Evolutionary conservation across 2,888 invertebrate species (phyloP).

Genomic region (Chalcis sispes): DNA sequence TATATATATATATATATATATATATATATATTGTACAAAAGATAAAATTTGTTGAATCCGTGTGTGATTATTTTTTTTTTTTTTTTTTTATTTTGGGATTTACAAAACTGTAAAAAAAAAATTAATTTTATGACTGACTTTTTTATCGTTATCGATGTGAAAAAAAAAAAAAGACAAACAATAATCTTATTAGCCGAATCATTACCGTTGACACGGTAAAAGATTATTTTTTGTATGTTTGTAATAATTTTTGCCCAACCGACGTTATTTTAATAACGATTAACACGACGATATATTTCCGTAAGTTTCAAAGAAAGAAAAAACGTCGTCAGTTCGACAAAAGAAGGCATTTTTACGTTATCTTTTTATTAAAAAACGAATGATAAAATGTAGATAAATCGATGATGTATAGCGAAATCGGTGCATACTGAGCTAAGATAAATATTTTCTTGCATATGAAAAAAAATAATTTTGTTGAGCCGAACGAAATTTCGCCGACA

Average conservation of each 20-base stretch:
- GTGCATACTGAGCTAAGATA: too few species aligned
- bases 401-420: too few species aligned
- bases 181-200: not conserved
- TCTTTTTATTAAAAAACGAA: too few species aligned
- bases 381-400: too few species aligned
- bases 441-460: too few species aligned
- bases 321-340: not conserved
- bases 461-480: not conserved
- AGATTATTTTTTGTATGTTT: not conserved
- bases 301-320: conserved; percentile 1
- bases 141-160: too few species aligned
- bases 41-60: conserved; percentile 5
- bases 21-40: not conserved
- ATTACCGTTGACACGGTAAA: not conserved
- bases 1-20: too few species aligned
- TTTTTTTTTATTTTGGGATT: too few species aligned
- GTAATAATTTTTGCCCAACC: conserved; percentile 13
- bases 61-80: not conserved
- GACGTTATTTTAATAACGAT: not conserved
- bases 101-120: too few species aligned
- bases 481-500: not conserved
- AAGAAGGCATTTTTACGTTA: too few species aligned
- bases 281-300: not conserved
- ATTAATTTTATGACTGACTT: too few species aligned
- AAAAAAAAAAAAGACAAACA: not conserved